phyloP scores from a whole-genome alignment of 2,888 invertebrate genomes.

The Gerris lacustris region DNA sequence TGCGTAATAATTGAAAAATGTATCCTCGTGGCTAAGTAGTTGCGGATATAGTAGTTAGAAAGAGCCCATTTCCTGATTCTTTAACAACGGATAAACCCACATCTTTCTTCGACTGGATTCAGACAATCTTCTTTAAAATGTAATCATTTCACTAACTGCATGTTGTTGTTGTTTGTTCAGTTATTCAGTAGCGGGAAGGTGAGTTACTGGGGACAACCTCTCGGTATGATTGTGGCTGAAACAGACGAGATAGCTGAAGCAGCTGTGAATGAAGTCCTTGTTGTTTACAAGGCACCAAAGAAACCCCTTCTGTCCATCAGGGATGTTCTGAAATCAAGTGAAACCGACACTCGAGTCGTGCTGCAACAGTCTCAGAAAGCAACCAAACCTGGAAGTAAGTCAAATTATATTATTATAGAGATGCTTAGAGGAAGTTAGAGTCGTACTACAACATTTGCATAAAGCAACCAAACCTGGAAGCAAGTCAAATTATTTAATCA shows the following conservation, averaged over 20 bases:
- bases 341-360: neutral
- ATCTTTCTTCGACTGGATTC: too few species aligned
- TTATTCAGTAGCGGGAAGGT: constrained; percentile 35
- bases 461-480: neutral
- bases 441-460: neutral
- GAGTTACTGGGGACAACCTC: constrained; percentile 55
- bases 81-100: too few species aligned
- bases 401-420: too few species aligned
- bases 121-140: too few species aligned
- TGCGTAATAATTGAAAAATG: too few species aligned
- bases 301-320: constrained; percentile 24
- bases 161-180: neutral
- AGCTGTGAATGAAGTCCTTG: constrained; percentile 46
- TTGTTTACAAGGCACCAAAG: constrained; percentile 42
- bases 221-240: constrained; percentile 60
- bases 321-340: neutral
- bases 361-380: neutral
- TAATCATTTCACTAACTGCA: too few species aligned
- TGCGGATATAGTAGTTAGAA: too few species aligned
- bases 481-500: neutral
- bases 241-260: constrained; percentile 46
- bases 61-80: too few species aligned
- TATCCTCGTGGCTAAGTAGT: too few species aligned
- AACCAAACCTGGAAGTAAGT: neutral
- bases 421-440: too few species aligned